Evolutionary conservation across 2,113 vertebrate species (phyloP).

Genomic region (Peromyscus maniculatus): DNA sequence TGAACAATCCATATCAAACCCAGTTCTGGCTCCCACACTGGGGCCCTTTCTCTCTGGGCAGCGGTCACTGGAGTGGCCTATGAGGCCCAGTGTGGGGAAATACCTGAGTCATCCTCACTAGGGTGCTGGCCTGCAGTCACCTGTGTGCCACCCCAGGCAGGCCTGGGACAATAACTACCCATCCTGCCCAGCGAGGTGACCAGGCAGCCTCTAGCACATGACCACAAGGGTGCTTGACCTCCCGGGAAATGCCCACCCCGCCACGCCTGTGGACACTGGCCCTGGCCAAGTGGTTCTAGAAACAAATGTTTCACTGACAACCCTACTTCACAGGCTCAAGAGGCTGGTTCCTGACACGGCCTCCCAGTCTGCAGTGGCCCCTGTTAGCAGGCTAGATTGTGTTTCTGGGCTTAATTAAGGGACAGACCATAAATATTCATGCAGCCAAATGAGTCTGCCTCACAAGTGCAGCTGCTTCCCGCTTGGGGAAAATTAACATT

Average conservation of each 20-base stretch:
- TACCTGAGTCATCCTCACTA: not conserved
- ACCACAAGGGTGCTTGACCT: constrained; percentile 51
- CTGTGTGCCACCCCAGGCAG: not conserved
- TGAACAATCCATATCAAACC: not conserved
- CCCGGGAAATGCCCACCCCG: not conserved
- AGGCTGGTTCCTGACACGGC: constrained; percentile 67
- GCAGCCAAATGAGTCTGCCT: constrained; percentile 75
- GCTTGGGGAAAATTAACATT: constrained; percentile 80
- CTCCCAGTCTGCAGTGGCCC: constrained; percentile 64
- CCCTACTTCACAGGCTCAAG: constrained; percentile 62
- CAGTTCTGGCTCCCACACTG: not conserved
- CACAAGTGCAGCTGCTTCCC: constrained; percentile 78
- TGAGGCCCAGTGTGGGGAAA: not conserved
- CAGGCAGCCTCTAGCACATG: not conserved
- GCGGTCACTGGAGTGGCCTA: not conserved
- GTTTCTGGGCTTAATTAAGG: constrained; percentile 84
- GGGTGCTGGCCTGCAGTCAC: not conserved
- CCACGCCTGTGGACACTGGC: constrained; percentile 32
- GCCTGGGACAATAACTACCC: not conserved
- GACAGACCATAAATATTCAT: constrained; percentile 84
- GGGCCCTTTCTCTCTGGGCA: not conserved
- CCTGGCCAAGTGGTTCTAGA: constrained; percentile 62
- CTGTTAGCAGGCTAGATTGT: constrained; percentile 73
- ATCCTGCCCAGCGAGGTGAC: not conserved
- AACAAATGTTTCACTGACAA: constrained; percentile 68